Evolutionary conservation across 2,113 vertebrate genomes (phyloP).

Genomic region (Formicarius rufipectus): DNA sequence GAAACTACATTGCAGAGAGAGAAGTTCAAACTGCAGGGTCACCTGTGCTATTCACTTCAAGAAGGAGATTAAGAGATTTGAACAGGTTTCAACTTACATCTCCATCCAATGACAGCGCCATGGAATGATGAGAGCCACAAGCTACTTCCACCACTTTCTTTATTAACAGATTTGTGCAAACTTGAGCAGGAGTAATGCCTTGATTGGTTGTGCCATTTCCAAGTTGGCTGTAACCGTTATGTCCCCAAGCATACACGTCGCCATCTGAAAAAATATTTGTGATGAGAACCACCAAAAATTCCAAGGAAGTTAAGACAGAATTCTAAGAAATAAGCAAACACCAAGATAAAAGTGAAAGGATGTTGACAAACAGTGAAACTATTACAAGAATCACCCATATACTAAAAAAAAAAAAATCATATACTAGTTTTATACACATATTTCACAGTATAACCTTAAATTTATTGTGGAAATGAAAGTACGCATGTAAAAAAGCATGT

Average conservation of each 20-base stretch:
- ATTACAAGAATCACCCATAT: neutral
- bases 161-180: conserved; percentile 87
- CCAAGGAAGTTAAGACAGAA: neutral
- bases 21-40: neutral
- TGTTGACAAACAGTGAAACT: neutral
- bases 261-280: conserved; percentile 81
- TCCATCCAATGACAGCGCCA: conserved; percentile 89
- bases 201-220: conserved; percentile 94
- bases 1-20: neutral
- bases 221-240: conserved; percentile 96
- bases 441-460: neutral
- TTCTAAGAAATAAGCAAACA: neutral
- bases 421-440: neutral
- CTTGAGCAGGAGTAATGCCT: conserved; percentile 86
- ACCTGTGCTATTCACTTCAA: neutral
- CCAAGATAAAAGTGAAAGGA: neutral
- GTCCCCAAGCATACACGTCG: conserved; percentile 94
- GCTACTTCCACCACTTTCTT: conserved; percentile 91
- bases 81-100: conserved; percentile 82
- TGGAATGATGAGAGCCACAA: conserved; percentile 96
- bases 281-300: neutral
- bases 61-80: neutral
- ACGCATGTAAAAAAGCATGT: neutral
- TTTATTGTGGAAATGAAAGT: neutral
- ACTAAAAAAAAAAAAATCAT: neutral